Percentiles rank a stretch among this genome's conserved stretches.
phyloP scores from a whole-genome alignment of 2,888 invertebrate genomes.

The Megamerina dolium region DNA sequence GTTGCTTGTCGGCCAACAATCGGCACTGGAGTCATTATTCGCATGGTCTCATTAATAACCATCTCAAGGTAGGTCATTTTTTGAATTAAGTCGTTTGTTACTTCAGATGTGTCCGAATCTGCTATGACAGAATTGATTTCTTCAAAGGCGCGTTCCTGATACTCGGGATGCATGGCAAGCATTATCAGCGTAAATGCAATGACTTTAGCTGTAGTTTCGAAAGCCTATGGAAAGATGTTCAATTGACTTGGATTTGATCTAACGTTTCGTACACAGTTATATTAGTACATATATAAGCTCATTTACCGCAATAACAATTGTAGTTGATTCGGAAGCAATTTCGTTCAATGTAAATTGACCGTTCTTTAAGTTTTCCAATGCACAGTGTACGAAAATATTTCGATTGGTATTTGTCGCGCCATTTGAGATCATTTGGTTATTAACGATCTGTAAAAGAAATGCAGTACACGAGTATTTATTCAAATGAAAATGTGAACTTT shows the following conservation, averaged over 20 bases:
- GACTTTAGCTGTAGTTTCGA: too few relatives aligned
- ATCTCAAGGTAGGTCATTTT: conserved; percentile 39
- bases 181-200: conserved; percentile 33
- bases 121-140: conserved; percentile 34
- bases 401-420: too few relatives aligned
- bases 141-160: conserved; percentile 37
- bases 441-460: too few relatives aligned
- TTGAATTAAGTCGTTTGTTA: conserved; percentile 30
- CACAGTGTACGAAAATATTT: conserved; percentile 5
- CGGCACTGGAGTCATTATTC: conserved; percentile 38
- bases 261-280: too few relatives aligned
- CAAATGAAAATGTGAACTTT: too few relatives aligned
- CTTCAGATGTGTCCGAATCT: conserved; percentile 24
- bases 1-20: conserved; percentile 29
- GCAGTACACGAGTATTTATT: too few relatives aligned
- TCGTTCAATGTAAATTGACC: conserved; percentile 31
- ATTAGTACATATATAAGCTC: too few relatives aligned
- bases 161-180: conserved; percentile 39
- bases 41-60: conserved; percentile 40
- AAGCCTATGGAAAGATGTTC: too few relatives aligned
- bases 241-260: too few relatives aligned
- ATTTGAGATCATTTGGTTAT: too few relatives aligned
- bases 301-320: conserved; percentile 37
- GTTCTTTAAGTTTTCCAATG: not conserved
- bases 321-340: conserved; percentile 38